These are phyloP conservation scores for Montipora cactus DNA, from an alignment of 64 coral and sea anemone genomes.

Conservation along the genomic window DNA sequence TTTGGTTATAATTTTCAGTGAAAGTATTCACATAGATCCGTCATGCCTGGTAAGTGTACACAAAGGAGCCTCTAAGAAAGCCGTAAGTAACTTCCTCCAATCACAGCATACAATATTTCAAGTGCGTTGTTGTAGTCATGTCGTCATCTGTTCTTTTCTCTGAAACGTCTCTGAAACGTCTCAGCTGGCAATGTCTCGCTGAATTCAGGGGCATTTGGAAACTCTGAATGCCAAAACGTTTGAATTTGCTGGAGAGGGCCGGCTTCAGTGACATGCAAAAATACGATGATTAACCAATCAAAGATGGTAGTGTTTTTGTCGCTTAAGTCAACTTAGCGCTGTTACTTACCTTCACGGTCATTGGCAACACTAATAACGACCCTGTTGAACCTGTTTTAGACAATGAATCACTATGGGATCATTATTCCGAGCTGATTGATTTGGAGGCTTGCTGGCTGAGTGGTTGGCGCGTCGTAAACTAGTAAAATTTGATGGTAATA, in stretches of 20 bases:
- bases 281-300: neutral
- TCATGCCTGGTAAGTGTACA: neutral
- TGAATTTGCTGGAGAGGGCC: too few species aligned
- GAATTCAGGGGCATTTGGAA: too few species aligned
- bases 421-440: neutral
- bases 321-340: neutral
- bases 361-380: neutral
- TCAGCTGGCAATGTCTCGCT: neutral
- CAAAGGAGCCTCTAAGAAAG: neutral
- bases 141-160: too few species aligned
- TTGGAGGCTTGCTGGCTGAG: neutral
- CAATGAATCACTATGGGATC: neutral
- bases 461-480: neutral
- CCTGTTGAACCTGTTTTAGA: too few species aligned
- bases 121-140: too few species aligned
- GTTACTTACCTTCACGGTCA: too few species aligned
- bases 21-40: too few species aligned
- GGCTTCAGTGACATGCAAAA: neutral
- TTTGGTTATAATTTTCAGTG: too few species aligned
- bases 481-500: neutral
- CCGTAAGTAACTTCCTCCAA: neutral
- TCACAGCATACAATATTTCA: neutral
- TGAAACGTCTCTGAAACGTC: too few species aligned
- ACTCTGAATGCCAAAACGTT: too few species aligned
- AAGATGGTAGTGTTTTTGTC: neutral